Conservation (phyloP, 2,797 vertebrate genomes). For the Spinibarbus caldwelli region DNA sequence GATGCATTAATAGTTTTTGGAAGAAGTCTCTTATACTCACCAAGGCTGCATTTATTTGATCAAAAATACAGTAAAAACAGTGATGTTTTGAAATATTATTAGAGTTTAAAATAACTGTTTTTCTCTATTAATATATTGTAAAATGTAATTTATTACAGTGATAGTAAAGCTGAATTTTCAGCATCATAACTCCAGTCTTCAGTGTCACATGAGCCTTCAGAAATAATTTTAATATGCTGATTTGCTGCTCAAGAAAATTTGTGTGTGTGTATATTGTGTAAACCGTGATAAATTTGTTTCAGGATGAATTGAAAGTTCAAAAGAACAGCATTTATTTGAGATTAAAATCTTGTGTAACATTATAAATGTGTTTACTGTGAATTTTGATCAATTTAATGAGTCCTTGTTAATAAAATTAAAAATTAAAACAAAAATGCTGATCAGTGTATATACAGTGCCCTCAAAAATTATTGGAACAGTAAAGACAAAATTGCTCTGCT, state of each 20-base stretch:
- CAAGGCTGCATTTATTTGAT: neutral
- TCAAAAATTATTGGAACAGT: no score
- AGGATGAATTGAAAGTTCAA: no score
- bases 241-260: neutral
- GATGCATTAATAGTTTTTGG: neutral
- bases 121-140: neutral
- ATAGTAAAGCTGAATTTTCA: no score
- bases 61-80: neutral
- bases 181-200: neutral
- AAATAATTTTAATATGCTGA: neutral
- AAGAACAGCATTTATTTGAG: neutral
- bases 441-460: neutral
- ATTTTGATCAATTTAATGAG: neutral
- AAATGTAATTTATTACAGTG: no score
- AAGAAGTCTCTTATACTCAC: neutral
- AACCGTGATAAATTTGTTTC: neutral
- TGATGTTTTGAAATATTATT: neutral
- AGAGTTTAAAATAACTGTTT: neutral
- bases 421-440: neutral
- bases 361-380: neutral
- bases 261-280: neutral
- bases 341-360: neutral
- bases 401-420: neutral
- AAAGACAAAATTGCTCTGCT: no score
- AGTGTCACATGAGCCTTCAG: neutral